Percentiles rank a stretch among this genome's conserved stretches.
Conservation (phyloP, 2,113 vertebrate species). For the Felis catus region DNA sequence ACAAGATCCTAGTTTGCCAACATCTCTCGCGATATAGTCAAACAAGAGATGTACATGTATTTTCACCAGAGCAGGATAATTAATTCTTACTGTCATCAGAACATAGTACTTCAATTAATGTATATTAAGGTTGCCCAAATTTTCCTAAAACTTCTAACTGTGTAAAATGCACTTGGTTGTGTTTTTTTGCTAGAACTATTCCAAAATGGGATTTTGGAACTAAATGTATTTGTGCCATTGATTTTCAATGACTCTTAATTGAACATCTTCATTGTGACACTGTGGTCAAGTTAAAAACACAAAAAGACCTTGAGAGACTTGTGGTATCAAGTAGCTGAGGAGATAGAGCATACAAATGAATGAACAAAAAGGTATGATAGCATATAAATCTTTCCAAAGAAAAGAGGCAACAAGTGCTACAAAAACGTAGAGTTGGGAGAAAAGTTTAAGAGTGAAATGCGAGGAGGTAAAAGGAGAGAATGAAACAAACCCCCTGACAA, state of each 20-base stretch:
- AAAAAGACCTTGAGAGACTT: neutral
- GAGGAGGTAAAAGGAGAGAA: neutral
- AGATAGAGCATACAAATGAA: neutral
- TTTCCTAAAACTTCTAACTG: neutral
- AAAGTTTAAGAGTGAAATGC: neutral
- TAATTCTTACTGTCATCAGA: neutral
- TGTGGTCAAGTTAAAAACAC: neutral
- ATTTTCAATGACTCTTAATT: conserved; percentile 38
- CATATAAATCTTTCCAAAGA: neutral
- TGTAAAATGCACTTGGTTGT: neutral
- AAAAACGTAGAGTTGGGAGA: neutral
- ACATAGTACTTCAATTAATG: neutral
- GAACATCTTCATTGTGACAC: neutral
- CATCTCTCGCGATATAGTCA: conserved; percentile 1
- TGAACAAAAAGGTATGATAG: neutral
- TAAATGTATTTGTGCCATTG: neutral
- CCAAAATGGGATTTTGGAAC: neutral
- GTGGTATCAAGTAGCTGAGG: neutral
- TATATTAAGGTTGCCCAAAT: neutral
- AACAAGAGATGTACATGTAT: neutral
- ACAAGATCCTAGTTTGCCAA: neutral
- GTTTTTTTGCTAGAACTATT: neutral
- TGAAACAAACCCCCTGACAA: neutral
- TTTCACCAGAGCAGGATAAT: neutral
- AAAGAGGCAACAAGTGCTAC: neutral